Base-by-base conservation (phyloP, 2,797 vertebrate genomes). In the Epinephelus awoara region DNA sequence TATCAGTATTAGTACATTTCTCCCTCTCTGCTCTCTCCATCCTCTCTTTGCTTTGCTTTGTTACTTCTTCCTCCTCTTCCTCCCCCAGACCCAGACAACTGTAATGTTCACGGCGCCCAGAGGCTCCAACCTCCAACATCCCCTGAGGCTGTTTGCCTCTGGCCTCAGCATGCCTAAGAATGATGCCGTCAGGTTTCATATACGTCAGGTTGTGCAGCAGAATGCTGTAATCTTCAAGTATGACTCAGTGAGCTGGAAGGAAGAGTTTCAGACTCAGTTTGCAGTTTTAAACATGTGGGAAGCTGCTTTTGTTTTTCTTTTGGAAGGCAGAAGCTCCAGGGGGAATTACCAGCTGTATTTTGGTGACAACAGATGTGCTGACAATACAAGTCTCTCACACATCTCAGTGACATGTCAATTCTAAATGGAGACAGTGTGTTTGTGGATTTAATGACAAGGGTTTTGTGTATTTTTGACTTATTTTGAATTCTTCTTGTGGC, bases 31-130 rank as follows among this genome's bases (percentile, higher is more conserved):
- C 15, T 58, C 59, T 29, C 55, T 68, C 61, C 42, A 19, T 44
- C 55, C 27, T 55, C 52, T 34, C 47, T 64, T 63, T 34, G 34
- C 34, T 8, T 34, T 34, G 34, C 34, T 8, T 34, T 34, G 34
- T 34, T 34, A 34, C 34, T 34, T 34, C 19, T 0, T 25, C 6
- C 38, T 29, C 23, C 49, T 40, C 34, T 18, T 3, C 65, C 34
- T 61, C 46, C 54, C 42, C 13, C 23, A 2, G 50, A 67, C 34
- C 34, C 73, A 82, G 88, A 85, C 68, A 6, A 17, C 62, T 11
- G 63, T 77, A 75, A 82, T 71, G 80, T 10, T 54, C 25, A 19
- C 49, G 80, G 83, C 59, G 66, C 70, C 76, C 62, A 15, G 56
- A 56, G 59, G 54, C 73, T 75, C 68, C 56, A 6, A 27, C 54